Conservation (phyloP, 2,113 vertebrate species). For the Malurus melanocephalus region DNA sequence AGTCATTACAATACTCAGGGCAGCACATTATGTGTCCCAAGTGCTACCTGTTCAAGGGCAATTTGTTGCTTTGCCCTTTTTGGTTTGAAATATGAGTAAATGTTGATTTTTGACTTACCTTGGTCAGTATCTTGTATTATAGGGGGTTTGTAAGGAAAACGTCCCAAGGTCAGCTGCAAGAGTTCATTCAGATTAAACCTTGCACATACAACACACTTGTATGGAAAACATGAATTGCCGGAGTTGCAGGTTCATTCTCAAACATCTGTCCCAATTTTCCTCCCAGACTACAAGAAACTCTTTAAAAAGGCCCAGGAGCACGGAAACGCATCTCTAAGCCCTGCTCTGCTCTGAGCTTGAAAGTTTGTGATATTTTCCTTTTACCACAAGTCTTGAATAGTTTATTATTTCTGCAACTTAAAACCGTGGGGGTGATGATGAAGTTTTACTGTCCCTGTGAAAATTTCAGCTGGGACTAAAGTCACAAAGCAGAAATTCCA, state of each 20-base stretch:
- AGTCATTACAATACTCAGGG: neutral
- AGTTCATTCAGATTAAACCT: neutral
- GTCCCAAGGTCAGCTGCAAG: neutral
- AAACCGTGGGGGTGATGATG: neutral
- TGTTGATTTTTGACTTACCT: neutral
- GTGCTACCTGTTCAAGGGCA: neutral
- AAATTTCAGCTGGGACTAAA: neutral
- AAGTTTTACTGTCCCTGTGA: neutral
- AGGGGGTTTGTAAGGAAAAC: neutral
- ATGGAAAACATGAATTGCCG: neutral
- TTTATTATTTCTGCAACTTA: neutral
- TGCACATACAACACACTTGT: rapidly evolving
- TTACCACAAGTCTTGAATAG: neutral
- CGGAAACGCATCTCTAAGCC: neutral
- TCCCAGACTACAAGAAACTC: neutral
- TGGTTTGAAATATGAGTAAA: neutral
- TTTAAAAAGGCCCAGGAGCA: neutral
- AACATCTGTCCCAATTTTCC: neutral
- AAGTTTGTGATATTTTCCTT: neutral
- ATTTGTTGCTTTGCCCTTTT: neutral
- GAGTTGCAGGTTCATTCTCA: neutral
- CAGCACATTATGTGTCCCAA: rapidly evolving
- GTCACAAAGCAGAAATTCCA: neutral
- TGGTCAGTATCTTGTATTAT: neutral
- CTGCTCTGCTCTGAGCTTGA: neutral